A percentile compares a stretch with the other conserved stretches of the same genome.
Evolutionary conservation across 2,113 vertebrate genomes (phyloP).

Genomic region (Pao palembangensis): DNA sequence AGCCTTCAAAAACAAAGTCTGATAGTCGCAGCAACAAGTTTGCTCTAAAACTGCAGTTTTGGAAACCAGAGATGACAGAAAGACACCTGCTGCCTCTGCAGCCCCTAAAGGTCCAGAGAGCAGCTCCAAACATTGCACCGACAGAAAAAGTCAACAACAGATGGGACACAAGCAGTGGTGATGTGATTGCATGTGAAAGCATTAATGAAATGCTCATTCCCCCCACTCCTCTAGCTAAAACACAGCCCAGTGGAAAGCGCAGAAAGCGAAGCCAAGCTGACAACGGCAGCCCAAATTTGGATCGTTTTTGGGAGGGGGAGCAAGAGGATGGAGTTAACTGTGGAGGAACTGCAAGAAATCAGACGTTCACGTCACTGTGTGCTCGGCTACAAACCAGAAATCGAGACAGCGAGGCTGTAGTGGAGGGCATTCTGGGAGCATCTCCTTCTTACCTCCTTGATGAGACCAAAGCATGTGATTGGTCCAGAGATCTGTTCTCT

Average conservation of each 20-base stretch:
- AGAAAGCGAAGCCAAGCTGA: background rate
- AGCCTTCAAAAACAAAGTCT: conserved; percentile 13
- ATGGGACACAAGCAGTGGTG: conserved; percentile 8
- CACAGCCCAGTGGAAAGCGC: background rate
- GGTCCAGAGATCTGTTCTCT: conserved; percentile 66
- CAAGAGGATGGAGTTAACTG: background rate
- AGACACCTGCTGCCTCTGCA: background rate
- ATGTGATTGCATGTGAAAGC: conserved; percentile 13
- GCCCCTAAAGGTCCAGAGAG: background rate
- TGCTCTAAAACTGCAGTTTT: conserved; percentile 22
- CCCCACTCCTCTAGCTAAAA: conserved; percentile 32
- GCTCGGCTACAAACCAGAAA: background rate
- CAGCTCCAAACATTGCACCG: background rate
- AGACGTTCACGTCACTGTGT: background rate
- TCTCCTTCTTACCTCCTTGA: background rate
- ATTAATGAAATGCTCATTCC: conserved; percentile 22
- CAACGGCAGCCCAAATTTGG: background rate
- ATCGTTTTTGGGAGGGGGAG: background rate
- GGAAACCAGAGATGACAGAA: conserved; percentile 9
- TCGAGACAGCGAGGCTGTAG: background rate
- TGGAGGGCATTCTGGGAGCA: background rate
- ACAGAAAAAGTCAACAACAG: background rate
- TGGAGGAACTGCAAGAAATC: conserved; percentile 14
- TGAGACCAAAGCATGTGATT: conserved; percentile 44
- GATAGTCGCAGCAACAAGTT: background rate